These are phyloP conservation scores for Antigone vipio DNA, from an alignment of 2,113 vertebrate genomes.

Conservation along the genomic window DNA sequence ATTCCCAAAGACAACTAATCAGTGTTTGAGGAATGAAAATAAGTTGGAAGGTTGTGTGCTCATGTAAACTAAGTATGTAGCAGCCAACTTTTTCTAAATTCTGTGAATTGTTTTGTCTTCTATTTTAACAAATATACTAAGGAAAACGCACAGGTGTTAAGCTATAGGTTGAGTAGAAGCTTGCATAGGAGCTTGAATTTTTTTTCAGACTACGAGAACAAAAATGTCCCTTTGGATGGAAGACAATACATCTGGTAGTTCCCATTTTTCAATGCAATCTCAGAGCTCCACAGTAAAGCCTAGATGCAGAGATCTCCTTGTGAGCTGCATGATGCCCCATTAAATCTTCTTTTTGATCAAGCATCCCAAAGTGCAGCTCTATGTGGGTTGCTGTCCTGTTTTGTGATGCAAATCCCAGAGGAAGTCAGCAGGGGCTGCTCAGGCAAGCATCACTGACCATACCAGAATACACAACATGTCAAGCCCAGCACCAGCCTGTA, in stretches of 20 bases:
- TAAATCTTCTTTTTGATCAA: background rate
- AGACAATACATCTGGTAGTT: background rate
- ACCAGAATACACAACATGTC: background rate
- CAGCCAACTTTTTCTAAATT: background rate
- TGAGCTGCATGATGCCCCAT: background rate
- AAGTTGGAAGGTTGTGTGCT: background rate
- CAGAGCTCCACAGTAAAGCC: background rate
- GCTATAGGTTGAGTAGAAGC: background rate
- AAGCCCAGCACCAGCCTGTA: background rate
- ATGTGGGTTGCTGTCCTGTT: background rate
- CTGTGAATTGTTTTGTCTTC: background rate
- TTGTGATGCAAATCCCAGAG: background rate
- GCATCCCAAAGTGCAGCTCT: background rate
- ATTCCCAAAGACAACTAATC: background rate
- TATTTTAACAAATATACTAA: background rate
- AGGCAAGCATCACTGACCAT: background rate
- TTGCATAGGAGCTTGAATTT: background rate
- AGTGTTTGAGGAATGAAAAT: background rate
- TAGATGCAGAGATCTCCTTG: background rate
- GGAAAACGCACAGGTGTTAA: background rate
- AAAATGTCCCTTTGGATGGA: background rate
- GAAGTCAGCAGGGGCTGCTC: background rate
- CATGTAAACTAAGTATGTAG: background rate
- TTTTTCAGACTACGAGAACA: background rate
- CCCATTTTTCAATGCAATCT: background rate